These are phyloP conservation scores for Drosophila lutescens DNA, from an alignment of 2,888 invertebrate species.

Conservation along the genomic window DNA sequence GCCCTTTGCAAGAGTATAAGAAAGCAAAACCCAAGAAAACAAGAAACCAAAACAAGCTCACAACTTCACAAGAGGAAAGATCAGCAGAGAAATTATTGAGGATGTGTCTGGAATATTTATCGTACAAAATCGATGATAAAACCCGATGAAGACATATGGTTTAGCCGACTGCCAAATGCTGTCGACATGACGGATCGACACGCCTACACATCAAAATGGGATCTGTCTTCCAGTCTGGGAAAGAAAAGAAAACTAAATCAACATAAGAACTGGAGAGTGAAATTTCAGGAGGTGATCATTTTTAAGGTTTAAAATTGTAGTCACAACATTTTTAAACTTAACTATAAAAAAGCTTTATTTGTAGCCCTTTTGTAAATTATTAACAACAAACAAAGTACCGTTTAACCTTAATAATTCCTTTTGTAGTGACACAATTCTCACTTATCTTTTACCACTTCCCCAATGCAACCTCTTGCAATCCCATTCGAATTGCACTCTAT, in stretches of 20 bases:
- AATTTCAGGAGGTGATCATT: neutral
- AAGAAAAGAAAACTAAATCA: neutral
- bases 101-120: constrained; percentile 60
- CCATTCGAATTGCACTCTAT: constrained; percentile 3
- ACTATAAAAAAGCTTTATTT: too few relatives aligned
- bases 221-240: neutral
- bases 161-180: constrained; percentile 23
- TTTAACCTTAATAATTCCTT: neutral
- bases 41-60: constrained; percentile 57
- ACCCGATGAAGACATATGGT: constrained; percentile 37
- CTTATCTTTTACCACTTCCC: neutral
- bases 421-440: constrained; percentile 10
- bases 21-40: constrained; percentile 32
- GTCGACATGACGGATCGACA: constrained; percentile 25
- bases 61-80: constrained; percentile 14
- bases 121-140: constrained; percentile 48
- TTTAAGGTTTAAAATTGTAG: too few relatives aligned
- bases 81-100: constrained; percentile 16
- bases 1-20: neutral
- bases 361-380: too few relatives aligned
- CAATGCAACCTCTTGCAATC: neutral
- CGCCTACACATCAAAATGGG: constrained; percentile 12
- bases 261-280: neutral
- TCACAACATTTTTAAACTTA: too few relatives aligned
- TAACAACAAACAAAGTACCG: too few relatives aligned